Base-by-base conservation (phyloP, 2,113 vertebrate genomes). In the Bubo bubo region DNA sequence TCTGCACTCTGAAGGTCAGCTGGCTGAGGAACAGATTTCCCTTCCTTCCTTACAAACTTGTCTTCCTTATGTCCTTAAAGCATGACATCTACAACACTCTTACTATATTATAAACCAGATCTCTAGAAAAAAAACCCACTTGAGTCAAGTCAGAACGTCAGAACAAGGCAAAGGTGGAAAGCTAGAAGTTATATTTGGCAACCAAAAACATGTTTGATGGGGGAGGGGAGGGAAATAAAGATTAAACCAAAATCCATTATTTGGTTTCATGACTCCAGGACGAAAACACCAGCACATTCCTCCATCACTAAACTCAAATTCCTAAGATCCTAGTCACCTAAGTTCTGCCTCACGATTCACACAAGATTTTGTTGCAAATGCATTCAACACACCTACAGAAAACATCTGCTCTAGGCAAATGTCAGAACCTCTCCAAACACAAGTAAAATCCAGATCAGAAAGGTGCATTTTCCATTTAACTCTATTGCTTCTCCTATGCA, bases 331-430 rank as follows among this genome's bases (percentile, higher is more conserved):
- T 28, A 43, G 28, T 66, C 47, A 58, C 21, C 41, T 21, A 27
- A 50, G 10, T 60, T 77, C 41, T 80, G 63, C 23, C 35, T 64
- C 76, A 28, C 1, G 3, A 9, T 14, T 74, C 81, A 85, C 53
- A 7, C 24, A n/a, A 64, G 14, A 88, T 41, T 52, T 60, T 47
- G 27, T 24, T 70, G 66, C 34, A 91, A 41, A 47, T 5, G 6
- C 0, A 0, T 52, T 55, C 28, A 71, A 28, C 0, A 4, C 19
- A 90, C 14, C 27, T 62, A 76, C 30, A 86, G 74, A 83, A 92
- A 90, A 82, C 39, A 64, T 10, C 53, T 64, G 45, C 32, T 63
- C 53, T 71, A 34, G 91, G 45, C 55, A 73, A 67, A 66, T 5
- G 2, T 32, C 49, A 84, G 64, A 79, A 60, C 13, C 19, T 84